Evolutionary conservation across 2,888 invertebrate genomes (phyloP), one percentile per base, ranked within the genome.

Genomic region (Lochmaea capreae): DNA sequence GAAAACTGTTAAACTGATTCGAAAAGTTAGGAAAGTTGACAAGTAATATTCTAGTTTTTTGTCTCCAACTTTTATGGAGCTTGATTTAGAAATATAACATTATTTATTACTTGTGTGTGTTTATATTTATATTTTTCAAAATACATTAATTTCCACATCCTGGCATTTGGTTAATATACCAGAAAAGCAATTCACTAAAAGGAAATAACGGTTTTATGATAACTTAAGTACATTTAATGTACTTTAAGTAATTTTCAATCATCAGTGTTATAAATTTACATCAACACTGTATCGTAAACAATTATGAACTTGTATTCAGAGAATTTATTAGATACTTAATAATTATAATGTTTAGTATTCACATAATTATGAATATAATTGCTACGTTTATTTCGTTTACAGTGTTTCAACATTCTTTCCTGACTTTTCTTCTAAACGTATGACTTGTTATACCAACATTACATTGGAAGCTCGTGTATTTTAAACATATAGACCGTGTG

Each of bases 401-500:
- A 54, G 54, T 63, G 43, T 18, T 63, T 18, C 43, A 61, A 10
- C 18, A 63, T 63, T 63, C 10, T 63, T n/a, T 63, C 16, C 16
- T 43, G 18, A 18, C 6, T 43, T 63, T 63, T 43, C 1, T 8
- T 61, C 9, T 8, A 39, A 33, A 61, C n/a, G 4, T 61, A 2
- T 61, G 0, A 1, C 26, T 33, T 33, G 39, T 33, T 18, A 33
- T 61, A 1, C 9, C 2, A 3, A 10, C 12, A 16, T 43, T 63
- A 43, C 43, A 16, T 39, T n/a, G 18, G 43, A 18, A 14, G 62
- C n/a, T 42, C 62, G 39, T 63, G 43, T 63, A 43, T 63, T 63
- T 63, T 65, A 71, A 54, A 54, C 54, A 54, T 43, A 61, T 71
- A 46, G 58, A 71, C 71, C 71, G 65, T 71, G 65, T 63, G 69